Conservation (phyloP, 2,113 vertebrate species). For the Beaufortia kweichowensis region DNA sequence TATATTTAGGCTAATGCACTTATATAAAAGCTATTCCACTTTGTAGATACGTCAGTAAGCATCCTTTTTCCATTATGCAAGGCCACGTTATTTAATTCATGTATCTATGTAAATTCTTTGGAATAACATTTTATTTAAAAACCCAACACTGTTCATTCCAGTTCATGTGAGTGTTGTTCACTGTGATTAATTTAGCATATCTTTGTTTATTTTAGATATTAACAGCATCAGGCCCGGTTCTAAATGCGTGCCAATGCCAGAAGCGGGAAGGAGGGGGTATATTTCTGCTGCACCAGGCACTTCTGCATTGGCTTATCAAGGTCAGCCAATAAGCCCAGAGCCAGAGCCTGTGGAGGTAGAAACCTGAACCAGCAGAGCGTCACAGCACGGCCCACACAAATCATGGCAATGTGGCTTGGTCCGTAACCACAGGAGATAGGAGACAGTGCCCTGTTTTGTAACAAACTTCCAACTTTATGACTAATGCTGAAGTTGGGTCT, state of each 20-base stretch:
- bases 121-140: not conserved
- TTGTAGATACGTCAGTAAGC: slow-evolving; percentile 2
- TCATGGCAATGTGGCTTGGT: slow-evolving; percentile 8
- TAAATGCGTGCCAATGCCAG: slow-evolving; percentile 35
- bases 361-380: slow-evolving; percentile 55
- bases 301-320: slow-evolving; percentile 54
- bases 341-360: slow-evolving; percentile 51
- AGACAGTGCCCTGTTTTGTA: slow-evolving; percentile 4
- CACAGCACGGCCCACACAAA: slow-evolving; percentile 32
- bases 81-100: not conserved
- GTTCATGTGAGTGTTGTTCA: not conserved
- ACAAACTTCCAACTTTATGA: not conserved
- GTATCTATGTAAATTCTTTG: not conserved
- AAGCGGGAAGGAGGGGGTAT: slow-evolving; percentile 35
- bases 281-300: slow-evolving; percentile 52
- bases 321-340: slow-evolving; percentile 53
- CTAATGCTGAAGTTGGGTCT: not conserved
- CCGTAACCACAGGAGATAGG: slow-evolving; percentile 25
- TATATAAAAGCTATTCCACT: slow-evolving; percentile 6
- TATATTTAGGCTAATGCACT: not conserved
- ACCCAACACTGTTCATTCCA: not conserved
- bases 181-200: slow-evolving; percentile 23
- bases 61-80: slow-evolving; percentile 15
- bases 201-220: slow-evolving; percentile 40
- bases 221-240: slow-evolving; percentile 21